A percentile compares a stretch with the other conserved stretches of the same genome.
These are phyloP conservation scores for Scaptomyza caliginosa DNA, from an alignment of 2,888 invertebrate genomes.

Conservation along the genomic window DNA sequence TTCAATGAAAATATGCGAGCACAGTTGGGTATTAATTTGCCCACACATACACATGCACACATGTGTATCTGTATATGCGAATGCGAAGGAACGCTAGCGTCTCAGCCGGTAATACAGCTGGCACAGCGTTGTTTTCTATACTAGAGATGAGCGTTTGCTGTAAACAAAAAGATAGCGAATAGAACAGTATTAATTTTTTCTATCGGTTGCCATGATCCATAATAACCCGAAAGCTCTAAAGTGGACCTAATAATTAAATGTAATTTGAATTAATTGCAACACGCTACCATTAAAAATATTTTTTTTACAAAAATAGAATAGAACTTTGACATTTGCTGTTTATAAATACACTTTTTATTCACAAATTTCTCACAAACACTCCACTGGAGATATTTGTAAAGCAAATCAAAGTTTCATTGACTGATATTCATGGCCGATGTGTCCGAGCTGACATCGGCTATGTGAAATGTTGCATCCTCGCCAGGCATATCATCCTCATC, in stretches of 20 bases:
- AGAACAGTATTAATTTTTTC: background rate
- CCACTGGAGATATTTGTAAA: background rate
- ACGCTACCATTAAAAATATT: background rate
- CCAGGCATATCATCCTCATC: slow-evolving; percentile 87
- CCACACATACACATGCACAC: background rate
- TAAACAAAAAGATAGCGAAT: background rate
- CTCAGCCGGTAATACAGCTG: background rate
- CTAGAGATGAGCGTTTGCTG: slow-evolving; percentile 4
- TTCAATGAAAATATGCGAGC: background rate
- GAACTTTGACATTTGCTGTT: background rate
- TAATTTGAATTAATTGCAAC: background rate
- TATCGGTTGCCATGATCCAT: background rate
- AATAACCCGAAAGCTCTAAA: background rate
- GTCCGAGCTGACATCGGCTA: slow-evolving; percentile 82
- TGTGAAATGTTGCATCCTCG: slow-evolving; percentile 76
- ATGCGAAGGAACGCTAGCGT: background rate
- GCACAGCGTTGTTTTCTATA: slow-evolving; percentile 3
- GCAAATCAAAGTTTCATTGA: slow-evolving; percentile 57
- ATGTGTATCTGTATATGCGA: background rate
- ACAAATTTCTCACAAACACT: background rate
- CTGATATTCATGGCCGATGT: slow-evolving; percentile 82
- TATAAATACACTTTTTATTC: background rate
- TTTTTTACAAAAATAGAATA: background rate
- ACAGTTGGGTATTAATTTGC: background rate
- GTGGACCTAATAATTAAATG: background rate